Evolutionary conservation across 2,888 invertebrate genomes (phyloP).

Genomic region (Seira musarum): DNA sequence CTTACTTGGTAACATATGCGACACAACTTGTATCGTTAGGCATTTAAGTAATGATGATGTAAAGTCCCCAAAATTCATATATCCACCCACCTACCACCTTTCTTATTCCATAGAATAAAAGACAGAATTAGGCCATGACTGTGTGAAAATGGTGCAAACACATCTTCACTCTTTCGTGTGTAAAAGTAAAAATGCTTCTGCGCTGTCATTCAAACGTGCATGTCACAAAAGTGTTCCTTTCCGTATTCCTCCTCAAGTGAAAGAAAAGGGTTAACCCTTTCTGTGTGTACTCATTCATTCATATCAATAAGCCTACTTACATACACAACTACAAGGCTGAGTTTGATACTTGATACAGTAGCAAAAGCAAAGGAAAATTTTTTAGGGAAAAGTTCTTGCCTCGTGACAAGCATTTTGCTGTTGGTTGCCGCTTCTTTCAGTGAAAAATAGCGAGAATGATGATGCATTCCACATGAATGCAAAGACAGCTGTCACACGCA

Average conservation of each 20-base stretch:
- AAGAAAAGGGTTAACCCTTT: not conserved
- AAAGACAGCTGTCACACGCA: conserved; percentile 53
- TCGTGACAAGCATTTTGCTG: conserved; percentile 28
- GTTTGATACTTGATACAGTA: not conserved
- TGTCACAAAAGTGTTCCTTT: not conserved
- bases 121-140: not conserved
- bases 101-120: not conserved
- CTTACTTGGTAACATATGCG: not conserved
- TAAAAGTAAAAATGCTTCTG: not conserved
- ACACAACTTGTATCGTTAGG: not conserved
- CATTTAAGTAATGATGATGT: not conserved
- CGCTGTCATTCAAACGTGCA: not conserved
- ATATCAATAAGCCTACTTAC: too few relatives aligned
- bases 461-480: conserved; percentile 47
- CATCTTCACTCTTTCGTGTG: not conserved
- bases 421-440: not conserved
- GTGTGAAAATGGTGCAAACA: not conserved
- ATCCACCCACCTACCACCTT: not conserved
- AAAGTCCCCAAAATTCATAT: not conserved
- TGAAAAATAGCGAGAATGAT: conserved; percentile 6
- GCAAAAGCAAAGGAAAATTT: not conserved
- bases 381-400: not conserved
- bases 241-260: not conserved
- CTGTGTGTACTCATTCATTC: not conserved
- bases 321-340: too few relatives aligned